Conservation (phyloP, 1,140 invertebrate genomes). For the Lucilia cuprina region DNA sequence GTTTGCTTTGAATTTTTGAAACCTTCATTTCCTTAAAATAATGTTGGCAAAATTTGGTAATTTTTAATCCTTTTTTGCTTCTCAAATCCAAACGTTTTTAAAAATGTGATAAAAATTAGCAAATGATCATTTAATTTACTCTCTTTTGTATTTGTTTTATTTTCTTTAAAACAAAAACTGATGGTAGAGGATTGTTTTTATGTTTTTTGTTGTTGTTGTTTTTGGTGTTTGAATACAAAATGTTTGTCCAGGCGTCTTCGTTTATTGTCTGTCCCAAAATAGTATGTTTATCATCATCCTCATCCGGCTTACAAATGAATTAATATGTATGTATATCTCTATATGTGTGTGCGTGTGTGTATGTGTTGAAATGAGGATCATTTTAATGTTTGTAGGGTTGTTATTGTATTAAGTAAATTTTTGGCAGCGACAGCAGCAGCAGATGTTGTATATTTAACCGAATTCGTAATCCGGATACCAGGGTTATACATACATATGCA, state of each 20-base stretch:
- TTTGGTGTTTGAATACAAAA: not conserved
- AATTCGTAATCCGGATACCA: slow-evolving; percentile 33
- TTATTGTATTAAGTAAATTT: not conserved
- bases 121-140: no score
- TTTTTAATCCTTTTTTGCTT: no score
- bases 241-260: not conserved
- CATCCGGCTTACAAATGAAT: not conserved
- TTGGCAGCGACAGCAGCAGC: slow-evolving; percentile 11
- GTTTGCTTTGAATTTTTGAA: no score
- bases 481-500: not conserved
- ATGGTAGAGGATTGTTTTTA: no score
- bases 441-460: slow-evolving; percentile 31
- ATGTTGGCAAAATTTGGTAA: no score
- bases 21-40: no score
- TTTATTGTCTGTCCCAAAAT: not conserved
- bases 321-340: not conserved
- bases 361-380: not conserved
- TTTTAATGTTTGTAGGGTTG: not conserved
- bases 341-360: not conserved
- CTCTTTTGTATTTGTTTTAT: no score
- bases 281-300: not conserved
- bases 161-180: no score
- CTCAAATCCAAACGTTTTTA: no score
- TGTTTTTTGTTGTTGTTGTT: no score
- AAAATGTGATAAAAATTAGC: no score